Conservation (phyloP, 2,113 vertebrate genomes). For the Oryzias celebensis region DNA sequence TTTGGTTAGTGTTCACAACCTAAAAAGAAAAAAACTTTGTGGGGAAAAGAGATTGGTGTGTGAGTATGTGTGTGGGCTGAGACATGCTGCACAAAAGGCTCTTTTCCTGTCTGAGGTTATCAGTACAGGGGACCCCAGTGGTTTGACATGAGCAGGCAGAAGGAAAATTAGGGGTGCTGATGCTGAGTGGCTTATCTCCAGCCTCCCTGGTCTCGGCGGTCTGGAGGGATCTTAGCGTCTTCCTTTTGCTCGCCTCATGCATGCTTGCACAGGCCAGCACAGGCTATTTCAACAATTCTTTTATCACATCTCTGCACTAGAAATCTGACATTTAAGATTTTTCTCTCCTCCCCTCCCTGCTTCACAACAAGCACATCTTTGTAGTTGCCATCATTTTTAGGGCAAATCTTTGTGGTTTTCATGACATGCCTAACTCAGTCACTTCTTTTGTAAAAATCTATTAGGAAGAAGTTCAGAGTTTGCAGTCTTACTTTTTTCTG, state of each 20-base stretch:
- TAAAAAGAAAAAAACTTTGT: background rate
- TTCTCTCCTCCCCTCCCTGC: background rate
- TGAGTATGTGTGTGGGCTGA: conserved; percentile 25
- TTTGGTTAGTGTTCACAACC: no score
- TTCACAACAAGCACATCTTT: no score
- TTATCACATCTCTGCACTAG: conserved; percentile 23
- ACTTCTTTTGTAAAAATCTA: no score
- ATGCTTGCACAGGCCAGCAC: conserved; percentile 18
- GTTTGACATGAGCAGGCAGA: conserved; percentile 58
- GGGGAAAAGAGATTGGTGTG: background rate
- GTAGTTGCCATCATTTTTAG: no score
- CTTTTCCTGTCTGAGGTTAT: conserved; percentile 54
- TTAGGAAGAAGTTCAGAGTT: no score
- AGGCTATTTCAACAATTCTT: conserved; percentile 13
- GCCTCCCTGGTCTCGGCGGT: conserved; percentile 63
- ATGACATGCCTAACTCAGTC: no score
- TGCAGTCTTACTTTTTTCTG: no score
- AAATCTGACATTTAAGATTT: conserved; percentile 40
- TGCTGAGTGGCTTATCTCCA: conserved; percentile 61
- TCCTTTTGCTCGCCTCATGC: background rate
- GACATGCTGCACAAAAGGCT: conserved; percentile 43
- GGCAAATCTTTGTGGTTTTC: no score
- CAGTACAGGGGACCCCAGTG: conserved; percentile 48
- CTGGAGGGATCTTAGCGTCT: conserved; percentile 21
- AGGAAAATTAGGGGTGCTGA: conserved; percentile 45